Evolutionary conservation across 2,113 vertebrate species (phyloP).

Genomic region (Neolamprologus brichardi): DNA sequence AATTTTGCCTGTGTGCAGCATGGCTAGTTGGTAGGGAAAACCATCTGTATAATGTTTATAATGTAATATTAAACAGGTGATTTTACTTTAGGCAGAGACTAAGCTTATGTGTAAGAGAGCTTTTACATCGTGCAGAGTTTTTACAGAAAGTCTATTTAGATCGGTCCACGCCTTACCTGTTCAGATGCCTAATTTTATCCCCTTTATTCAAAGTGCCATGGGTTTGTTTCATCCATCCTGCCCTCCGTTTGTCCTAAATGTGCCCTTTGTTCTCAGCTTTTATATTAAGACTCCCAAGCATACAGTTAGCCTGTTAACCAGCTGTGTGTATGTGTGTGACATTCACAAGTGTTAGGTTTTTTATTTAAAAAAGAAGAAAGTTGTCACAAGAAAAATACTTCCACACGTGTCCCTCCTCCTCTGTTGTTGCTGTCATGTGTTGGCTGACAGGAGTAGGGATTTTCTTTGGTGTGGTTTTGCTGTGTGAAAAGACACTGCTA

Average conservation of each 20-base stretch:
- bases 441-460: not conserved
- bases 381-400: not conserved
- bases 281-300: not conserved
- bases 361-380: not conserved
- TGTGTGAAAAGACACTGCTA: not conserved
- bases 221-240: not conserved
- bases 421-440: not conserved
- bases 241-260: not conserved
- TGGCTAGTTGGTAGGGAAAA: not conserved
- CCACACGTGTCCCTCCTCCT: not conserved
- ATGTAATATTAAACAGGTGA: not conserved
- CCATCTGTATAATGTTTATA: not conserved
- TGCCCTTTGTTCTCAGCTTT: not conserved
- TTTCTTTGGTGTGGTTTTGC: not conserved
- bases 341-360: not conserved
- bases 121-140: not conserved
- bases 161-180: constrained; percentile 26
- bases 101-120: not conserved
- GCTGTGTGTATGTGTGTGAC: not conserved
- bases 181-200: constrained; percentile 6
- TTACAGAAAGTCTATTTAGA: not conserved
- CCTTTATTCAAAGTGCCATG: constrained; percentile 15
- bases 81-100: not conserved
- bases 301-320: not conserved
- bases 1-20: not conserved